Conservation (phyloP, 1,140 invertebrate species). For the Anastrepha obliqua region DNA sequence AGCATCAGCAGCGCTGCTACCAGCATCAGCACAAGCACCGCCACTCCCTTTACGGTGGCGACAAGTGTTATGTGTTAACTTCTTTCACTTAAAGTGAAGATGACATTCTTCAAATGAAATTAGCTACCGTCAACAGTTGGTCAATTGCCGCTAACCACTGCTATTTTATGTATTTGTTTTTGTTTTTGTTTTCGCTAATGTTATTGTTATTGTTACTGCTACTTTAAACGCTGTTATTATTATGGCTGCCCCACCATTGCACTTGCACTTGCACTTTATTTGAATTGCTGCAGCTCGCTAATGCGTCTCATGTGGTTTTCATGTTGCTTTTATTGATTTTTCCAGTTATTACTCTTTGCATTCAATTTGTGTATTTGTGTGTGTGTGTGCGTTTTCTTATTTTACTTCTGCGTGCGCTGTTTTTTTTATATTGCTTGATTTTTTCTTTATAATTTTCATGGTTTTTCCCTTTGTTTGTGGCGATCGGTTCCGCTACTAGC, state of each 20-base stretch:
- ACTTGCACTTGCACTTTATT: conserved; percentile 47
- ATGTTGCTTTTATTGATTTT: conserved; percentile 7
- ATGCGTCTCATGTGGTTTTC: neutral
- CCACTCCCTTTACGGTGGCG: conserved; percentile 47
- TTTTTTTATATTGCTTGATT: neutral
- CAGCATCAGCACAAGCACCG: neutral
- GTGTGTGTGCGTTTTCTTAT: neutral
- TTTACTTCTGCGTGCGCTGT: neutral
- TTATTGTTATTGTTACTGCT: conserved; percentile 29
- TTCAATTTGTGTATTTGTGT: neutral
- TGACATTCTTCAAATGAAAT: conserved; percentile 74
- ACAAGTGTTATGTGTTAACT: conserved; percentile 45
- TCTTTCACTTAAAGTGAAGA: conserved; percentile 74
- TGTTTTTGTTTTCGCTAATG: neutral
- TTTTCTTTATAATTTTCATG: neutral
- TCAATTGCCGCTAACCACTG: conserved; percentile 24
- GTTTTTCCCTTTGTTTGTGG: neutral
- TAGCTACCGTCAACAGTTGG: conserved; percentile 60
- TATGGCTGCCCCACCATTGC: conserved; percentile 14
- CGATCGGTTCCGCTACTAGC: no score
- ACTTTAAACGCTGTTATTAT: conserved; percentile 6
- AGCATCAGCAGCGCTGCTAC: neutral
- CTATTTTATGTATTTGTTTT: neutral
- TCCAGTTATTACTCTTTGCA: conserved; percentile 11
- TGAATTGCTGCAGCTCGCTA: conserved; percentile 6